Evolutionary conservation across 1,140 invertebrate genomes (phyloP).

Genomic region (Macrostomum lignano): DNA sequence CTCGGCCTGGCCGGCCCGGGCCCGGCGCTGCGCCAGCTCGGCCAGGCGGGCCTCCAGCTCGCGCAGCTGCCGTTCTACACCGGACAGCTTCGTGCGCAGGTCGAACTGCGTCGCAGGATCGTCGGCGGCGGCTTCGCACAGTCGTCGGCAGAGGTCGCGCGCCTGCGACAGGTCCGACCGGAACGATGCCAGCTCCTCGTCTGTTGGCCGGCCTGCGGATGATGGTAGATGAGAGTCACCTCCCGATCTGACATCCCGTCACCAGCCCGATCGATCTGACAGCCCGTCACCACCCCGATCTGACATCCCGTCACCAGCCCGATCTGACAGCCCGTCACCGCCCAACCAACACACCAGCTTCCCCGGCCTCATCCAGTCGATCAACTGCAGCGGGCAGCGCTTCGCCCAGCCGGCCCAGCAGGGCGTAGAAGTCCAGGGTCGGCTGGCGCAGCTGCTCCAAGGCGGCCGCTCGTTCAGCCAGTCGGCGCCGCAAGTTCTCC

Average conservation of each 20-base stretch:
- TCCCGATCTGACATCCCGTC: too few species aligned
- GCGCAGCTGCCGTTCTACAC: slow-evolving; percentile 13
- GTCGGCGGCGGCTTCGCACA: slow-evolving; percentile 59
- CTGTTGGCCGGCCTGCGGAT: too few species aligned
- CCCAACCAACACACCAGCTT: too few species aligned
- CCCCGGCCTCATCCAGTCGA: slow-evolving; percentile 41
- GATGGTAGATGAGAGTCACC: too few species aligned
- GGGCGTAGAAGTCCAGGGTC: slow-evolving; percentile 60
- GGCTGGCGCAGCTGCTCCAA: slow-evolving; percentile 14
- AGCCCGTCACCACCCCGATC: too few species aligned
- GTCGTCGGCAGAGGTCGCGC: slow-evolving; percentile 49
- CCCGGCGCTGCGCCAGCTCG: slow-evolving; percentile 14
- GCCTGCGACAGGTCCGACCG: slow-evolving; percentile 52
- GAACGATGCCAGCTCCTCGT: too few species aligned
- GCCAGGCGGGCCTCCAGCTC: too few species aligned
- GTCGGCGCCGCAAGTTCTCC: slow-evolving; percentile 14
- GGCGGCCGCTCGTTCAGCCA: slow-evolving; percentile 15
- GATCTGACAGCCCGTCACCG: too few species aligned
- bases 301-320: too few species aligned
- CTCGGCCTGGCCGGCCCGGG: slow-evolving; percentile 11
- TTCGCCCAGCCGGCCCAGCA: slow-evolving; percentile 51
- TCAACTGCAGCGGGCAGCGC: slow-evolving; percentile 37
- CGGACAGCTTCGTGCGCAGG: slow-evolving; percentile 53
- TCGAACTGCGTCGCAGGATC: slow-evolving; percentile 61
- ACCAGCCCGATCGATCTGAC: too few species aligned